Conservation (phyloP, 2,888 invertebrate genomes). For the Tipula lateralis region DNA sequence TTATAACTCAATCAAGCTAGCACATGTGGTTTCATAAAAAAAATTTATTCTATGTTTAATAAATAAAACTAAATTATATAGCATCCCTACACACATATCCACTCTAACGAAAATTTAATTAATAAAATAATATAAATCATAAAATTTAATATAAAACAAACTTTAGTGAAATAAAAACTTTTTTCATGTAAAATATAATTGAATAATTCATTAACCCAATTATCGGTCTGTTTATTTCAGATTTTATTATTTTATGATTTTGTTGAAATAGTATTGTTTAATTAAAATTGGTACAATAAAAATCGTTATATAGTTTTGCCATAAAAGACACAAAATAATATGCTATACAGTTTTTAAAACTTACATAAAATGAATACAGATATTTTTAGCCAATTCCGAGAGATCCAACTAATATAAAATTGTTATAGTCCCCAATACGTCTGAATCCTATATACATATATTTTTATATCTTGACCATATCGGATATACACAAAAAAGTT, state of each 20-base stretch:
- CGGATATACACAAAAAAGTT: not conserved
- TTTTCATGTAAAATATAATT: not conserved
- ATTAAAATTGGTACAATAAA: not conserved
- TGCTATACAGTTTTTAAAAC: not conserved
- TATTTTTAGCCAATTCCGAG: not conserved
- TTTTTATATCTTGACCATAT: not conserved
- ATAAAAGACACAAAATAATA: not conserved
- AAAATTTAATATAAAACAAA: not conserved
- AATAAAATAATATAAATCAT: not conserved
- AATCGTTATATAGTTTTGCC: not conserved
- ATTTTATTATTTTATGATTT: not conserved
- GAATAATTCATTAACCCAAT: constrained; percentile 11
- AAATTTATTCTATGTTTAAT: too few species aligned
- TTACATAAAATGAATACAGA: not conserved
- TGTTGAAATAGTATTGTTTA: not conserved
- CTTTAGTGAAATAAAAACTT: not conserved
- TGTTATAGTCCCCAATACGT: not conserved
- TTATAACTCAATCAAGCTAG: too few species aligned
- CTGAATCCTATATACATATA: not conserved
- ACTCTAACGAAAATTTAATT: not conserved
- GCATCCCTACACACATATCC: not conserved
- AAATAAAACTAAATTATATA: too few species aligned
- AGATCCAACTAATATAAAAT: not conserved
- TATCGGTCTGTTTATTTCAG: not conserved
- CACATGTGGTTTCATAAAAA: too few species aligned